Conservation (phyloP, 92 coral and sea anemone species). For the Epizoanthus rinbou region DNA sequence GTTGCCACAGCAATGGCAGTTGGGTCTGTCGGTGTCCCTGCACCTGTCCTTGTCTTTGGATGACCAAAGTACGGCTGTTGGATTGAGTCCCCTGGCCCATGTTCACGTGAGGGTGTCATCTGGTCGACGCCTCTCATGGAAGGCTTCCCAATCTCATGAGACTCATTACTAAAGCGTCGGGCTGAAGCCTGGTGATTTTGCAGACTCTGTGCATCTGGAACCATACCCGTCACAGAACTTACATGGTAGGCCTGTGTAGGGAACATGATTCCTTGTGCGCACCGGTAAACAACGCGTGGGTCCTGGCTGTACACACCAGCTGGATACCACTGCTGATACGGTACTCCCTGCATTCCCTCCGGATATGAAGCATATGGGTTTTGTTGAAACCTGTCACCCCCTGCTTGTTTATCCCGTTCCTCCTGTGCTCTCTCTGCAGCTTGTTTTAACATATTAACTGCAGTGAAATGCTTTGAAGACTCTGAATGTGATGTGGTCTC, state of each 20-base stretch:
- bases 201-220: slow-evolving; percentile 51
- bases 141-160: slow-evolving; percentile 60
- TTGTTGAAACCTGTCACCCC: slow-evolving; percentile 69
- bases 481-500: slow-evolving; percentile 40
- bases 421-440: slow-evolving; percentile 86
- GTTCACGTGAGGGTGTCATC: slow-evolving; percentile 61
- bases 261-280: slow-evolving; percentile 58
- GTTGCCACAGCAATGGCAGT: slow-evolving; percentile 94
- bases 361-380: slow-evolving; percentile 64
- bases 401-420: slow-evolving; percentile 52
- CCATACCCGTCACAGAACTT: slow-evolving; percentile 58
- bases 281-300: slow-evolving; percentile 76
- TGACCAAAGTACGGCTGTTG: slow-evolving; percentile 53
- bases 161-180: slow-evolving; percentile 52
- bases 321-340: slow-evolving; percentile 78
- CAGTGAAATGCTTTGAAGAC: slow-evolving; percentile 63
- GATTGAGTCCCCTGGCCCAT: slow-evolving; percentile 50
- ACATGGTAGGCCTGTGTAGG: slow-evolving; percentile 72
- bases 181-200: slow-evolving; percentile 61
- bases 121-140: slow-evolving; percentile 42
- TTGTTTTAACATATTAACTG: slow-evolving; percentile 85
- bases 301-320: slow-evolving; percentile 74
- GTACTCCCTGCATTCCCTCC: slow-evolving; percentile 56
- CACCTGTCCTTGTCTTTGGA: slow-evolving; percentile 45
- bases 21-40: slow-evolving; percentile 91